Evolutionary conservation across 2,113 vertebrate species (phyloP).

Genomic region (Emydura subglobosa): DNA sequence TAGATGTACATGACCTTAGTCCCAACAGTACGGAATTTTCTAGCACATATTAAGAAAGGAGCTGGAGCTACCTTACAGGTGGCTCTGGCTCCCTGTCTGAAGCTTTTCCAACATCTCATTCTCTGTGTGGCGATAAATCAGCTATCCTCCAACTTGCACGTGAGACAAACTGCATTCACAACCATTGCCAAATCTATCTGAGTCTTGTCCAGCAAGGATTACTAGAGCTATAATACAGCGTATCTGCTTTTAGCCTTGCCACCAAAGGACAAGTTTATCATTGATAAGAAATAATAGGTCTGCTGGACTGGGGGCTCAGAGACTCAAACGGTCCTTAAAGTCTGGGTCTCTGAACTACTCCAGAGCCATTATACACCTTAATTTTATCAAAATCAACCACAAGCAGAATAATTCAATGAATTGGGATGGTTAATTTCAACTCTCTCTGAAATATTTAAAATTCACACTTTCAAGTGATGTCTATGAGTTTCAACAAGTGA

Average conservation of each 20-base stretch:
- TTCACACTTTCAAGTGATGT: not conserved
- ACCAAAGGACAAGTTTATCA: not conserved
- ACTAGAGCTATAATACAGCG: not conserved
- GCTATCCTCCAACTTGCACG: not conserved
- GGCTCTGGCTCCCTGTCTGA: rapidly evolving
- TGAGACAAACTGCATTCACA: not conserved
- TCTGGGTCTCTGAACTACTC: not conserved
- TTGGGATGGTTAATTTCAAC: not conserved
- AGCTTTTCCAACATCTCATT: not conserved
- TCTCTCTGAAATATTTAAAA: not conserved
- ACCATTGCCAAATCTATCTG: not conserved
- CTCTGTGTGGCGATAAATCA: not conserved
- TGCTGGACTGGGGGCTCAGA: not conserved
- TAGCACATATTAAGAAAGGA: not conserved
- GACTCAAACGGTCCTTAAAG: not conserved
- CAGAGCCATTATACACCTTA: not conserved
- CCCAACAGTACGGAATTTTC: not conserved
- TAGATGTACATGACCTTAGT: not conserved
- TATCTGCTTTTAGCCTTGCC: not conserved
- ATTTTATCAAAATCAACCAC: not conserved
- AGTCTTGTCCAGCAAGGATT: not conserved
- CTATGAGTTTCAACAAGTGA: constrained; percentile 10
- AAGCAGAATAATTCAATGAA: constrained; percentile 7
- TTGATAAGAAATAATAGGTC: not conserved
- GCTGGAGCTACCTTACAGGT: not conserved